Evolutionary conservation across 2,113 vertebrate species (phyloP).

Genomic region (Aptenodytes patagonicus): DNA sequence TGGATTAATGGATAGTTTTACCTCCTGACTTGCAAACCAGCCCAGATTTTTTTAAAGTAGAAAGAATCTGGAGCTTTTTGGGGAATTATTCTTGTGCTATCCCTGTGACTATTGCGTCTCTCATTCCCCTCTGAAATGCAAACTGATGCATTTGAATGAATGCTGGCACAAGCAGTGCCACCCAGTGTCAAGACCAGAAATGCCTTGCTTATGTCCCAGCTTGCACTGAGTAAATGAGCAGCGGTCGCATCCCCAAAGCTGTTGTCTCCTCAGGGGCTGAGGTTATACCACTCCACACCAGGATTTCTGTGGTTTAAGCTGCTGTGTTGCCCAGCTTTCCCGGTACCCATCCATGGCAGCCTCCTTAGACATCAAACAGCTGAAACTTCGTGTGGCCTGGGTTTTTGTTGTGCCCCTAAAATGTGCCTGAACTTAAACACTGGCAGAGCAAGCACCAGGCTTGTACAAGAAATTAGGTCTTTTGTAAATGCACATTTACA

Average conservation of each 20-base stretch:
- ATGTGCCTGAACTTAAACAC: background rate
- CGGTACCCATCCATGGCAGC: background rate
- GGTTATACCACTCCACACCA: background rate
- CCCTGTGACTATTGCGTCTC: background rate
- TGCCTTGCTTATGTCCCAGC: background rate
- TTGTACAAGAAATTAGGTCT: background rate
- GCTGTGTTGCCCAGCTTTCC: background rate
- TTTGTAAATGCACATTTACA: background rate
- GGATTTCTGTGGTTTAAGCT: background rate
- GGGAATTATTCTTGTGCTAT: background rate
- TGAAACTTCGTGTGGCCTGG: background rate
- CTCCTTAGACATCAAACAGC: background rate
- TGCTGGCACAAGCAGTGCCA: background rate
- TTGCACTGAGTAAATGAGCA: background rate
- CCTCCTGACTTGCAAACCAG: background rate
- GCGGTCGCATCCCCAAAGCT: rapidly evolving
- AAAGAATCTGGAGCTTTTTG: background rate
- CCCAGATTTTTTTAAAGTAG: background rate
- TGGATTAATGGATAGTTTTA: background rate
- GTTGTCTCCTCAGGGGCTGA: background rate
- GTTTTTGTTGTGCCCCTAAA: background rate
- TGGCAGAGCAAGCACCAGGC: background rate
- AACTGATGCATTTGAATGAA: background rate
- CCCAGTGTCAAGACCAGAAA: background rate
- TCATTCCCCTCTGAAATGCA: background rate